A percentile compares a stretch with the other conserved stretches of the same genome.
These are phyloP conservation scores for Mechanitis messenoides DNA, from an alignment of 2,888 invertebrate genomes.

Conservation along the genomic window DNA sequence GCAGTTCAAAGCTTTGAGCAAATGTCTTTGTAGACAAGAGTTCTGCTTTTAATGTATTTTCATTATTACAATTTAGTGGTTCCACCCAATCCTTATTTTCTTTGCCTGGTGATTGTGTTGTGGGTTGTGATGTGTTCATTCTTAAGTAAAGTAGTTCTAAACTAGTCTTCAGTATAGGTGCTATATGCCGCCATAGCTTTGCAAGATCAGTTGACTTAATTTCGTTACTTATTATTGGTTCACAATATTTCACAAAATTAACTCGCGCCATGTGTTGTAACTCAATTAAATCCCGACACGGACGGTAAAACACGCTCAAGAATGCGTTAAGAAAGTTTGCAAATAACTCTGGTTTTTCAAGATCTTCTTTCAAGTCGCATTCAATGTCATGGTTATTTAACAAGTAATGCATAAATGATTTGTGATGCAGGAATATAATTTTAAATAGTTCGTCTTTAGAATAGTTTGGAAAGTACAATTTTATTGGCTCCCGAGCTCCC, in stretches of 20 bases:
- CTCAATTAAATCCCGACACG: constrained; percentile 90
- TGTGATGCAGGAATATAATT: constrained; percentile 62
- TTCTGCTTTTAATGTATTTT: constrained; percentile 62
- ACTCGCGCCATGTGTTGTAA: constrained; percentile 86
- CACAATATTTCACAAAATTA: constrained; percentile 85
- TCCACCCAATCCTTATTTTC: constrained; percentile 45
- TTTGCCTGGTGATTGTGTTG: constrained; percentile 50
- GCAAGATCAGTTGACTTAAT: constrained; percentile 79
- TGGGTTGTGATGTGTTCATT: constrained; percentile 57
- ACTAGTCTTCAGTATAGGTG: constrained; percentile 83
- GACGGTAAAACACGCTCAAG: constrained; percentile 88
- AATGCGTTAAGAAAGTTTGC: constrained; percentile 88
- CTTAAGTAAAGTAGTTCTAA: constrained; percentile 87
- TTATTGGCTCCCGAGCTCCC: constrained; percentile 82
- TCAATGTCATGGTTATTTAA: constrained; percentile 46
- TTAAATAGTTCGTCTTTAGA: constrained; percentile 80
- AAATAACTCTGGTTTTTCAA: constrained; percentile 78
- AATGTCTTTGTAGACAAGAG: constrained; percentile 71
- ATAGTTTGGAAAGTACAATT: constrained; percentile 88
- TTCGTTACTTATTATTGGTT: constrained; percentile 83
- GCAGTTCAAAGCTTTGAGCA: constrained; percentile 85
- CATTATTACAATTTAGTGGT: constrained; percentile 43
- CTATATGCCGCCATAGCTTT: constrained; percentile 87
- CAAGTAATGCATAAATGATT: constrained; percentile 51
- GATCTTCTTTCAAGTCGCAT: constrained; percentile 45